Evolutionary conservation across 2,888 invertebrate genomes (phyloP), one percentile per base, ranked within the genome.

Genomic region (Meiosimyza decipiens): DNA sequence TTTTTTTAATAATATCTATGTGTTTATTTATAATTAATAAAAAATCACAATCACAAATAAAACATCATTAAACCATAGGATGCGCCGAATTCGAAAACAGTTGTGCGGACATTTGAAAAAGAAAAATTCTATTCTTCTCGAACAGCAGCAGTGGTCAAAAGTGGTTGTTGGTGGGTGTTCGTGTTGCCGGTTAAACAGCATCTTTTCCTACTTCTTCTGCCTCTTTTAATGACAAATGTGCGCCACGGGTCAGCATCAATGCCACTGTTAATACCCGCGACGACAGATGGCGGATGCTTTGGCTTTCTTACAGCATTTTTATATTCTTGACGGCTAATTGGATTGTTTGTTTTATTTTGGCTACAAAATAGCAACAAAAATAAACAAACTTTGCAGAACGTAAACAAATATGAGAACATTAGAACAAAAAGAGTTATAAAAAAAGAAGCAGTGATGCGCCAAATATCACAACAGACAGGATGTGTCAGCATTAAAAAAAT

Each of bases 301-400:
- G 40, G 40, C 9, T 40, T 40, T 40, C 40, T 40, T 40, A 40
- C 40, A 40, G 9, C 40, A 40, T 40, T 40, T 40, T 40, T 50
- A 28, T 64, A 64, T 51, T 22, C 18, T 50, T 64, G 64, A 64
- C 64, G 50, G 64, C 64, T 64, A 51, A 64, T 64, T 64, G 64
- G 50, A 50, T 50, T 64, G 28, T 64, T 50, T 64, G 40, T 40
- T 40, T 40, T 40, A 6, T 9, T 28, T 68, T 59, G 67, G 22
- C 57, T 57, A 47, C 50, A 47, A 22, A 22, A 51, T n/a, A 15
- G 6, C 28, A 28, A 51, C 28, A 64, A 50, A 55, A 57, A 18
- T 57, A 67, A 66, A 68, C 33, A 59, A 22, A 49, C 15, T 66
- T 13, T 66, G 16, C 22, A 16, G 11, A 49, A 16, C 16, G 49